Conservation (phyloP, 2,888 invertebrate species). For the Chirona hameri region DNA sequence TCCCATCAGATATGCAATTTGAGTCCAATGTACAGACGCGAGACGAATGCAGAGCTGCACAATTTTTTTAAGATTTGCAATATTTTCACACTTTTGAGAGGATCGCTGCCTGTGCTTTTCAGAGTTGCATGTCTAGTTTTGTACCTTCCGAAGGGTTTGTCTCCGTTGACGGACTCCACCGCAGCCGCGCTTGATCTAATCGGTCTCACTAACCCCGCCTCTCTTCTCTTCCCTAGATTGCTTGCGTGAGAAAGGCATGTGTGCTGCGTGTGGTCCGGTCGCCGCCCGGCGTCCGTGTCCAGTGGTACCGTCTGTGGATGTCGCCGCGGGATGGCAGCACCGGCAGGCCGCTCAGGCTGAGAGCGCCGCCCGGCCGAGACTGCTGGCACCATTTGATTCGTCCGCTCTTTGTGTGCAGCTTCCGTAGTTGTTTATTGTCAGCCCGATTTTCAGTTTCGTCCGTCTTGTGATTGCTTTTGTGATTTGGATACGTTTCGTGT, state of each 20-base stretch:
- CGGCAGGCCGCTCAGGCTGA: no score
- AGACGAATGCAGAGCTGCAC: no score
- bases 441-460: constrained; percentile 1
- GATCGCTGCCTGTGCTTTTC: no score
- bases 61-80: no score
- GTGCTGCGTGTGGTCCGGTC: not conserved
- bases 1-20: no score
- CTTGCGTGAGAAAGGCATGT: not conserved
- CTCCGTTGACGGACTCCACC: not conserved
- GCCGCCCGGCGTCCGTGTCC: not conserved
- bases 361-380: no score
- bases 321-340: not conserved
- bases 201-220: not conserved
- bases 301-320: not conserved
- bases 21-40: no score
- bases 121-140: not conserved
- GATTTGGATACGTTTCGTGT: not conserved
- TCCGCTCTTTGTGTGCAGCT: not conserved
- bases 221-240: constrained; percentile 23
- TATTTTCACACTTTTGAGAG: no score
- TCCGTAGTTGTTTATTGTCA: not conserved
- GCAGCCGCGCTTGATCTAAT: not conserved
- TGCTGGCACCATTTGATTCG: no score
- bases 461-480: constrained; percentile 5
- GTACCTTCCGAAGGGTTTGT: not conserved